These are phyloP conservation scores for Brachyptera putata DNA, from an alignment of 2,888 invertebrate genomes.

Conservation along the genomic window DNA sequence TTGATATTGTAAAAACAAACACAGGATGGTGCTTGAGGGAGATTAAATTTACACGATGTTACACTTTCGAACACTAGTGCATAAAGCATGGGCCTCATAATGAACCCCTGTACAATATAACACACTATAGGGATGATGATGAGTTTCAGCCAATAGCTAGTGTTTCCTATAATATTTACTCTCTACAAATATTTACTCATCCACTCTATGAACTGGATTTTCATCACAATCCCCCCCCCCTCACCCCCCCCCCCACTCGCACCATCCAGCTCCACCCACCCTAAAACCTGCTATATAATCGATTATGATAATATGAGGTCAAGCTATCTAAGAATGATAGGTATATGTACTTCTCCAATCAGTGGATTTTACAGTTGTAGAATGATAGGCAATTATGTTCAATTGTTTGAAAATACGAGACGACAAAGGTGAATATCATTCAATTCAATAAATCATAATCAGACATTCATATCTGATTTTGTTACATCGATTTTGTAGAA, in stretches of 20 bases:
- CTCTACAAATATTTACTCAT: slow-evolving; percentile 29
- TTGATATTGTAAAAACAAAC: slow-evolving; percentile 30
- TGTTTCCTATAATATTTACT: slow-evolving; percentile 26
- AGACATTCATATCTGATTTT: no score
- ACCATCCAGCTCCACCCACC: neutral
- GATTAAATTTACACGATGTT: slow-evolving; percentile 32
- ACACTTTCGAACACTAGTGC: slow-evolving; percentile 30
- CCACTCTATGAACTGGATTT: neutral
- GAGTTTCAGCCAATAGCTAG: neutral
- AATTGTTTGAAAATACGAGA: no score
- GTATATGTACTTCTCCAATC: neutral
- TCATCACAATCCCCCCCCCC: neutral
- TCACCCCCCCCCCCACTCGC: neutral
- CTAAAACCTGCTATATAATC: neutral
- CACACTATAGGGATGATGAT: neutral
- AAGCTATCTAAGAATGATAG: neutral
- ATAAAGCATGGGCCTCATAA: slow-evolving; percentile 26
- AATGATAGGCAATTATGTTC: no score
- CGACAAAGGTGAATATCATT: no score
- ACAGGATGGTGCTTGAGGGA: neutral
- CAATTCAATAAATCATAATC: no score
- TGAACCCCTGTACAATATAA: slow-evolving; percentile 25
- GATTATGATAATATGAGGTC: neutral
- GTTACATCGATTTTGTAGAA: no score
- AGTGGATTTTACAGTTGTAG: no score